Evolutionary conservation across 92 coral and sea anemone genomes (phyloP).

Genomic region (Bergia sp.): DNA sequence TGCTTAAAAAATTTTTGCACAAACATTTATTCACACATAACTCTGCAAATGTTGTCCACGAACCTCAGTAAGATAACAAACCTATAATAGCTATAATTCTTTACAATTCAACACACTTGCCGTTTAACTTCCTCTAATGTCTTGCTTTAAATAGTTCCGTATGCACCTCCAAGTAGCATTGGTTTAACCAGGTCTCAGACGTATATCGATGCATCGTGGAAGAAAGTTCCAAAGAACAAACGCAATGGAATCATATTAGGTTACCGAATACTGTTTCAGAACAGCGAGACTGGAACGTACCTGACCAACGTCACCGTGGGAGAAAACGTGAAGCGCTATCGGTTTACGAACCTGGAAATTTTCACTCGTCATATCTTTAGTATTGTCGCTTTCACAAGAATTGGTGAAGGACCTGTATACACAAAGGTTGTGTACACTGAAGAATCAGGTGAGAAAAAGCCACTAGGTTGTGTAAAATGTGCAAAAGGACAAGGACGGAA

Average conservation of each 20-base stretch:
- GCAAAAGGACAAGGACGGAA: slow-evolving; percentile 5
- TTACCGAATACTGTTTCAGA: slow-evolving; percentile 49
- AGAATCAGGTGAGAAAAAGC: slow-evolving; percentile 59
- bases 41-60: no score
- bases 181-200: slow-evolving; percentile 25
- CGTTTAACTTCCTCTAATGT: no score
- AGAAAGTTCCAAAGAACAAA: slow-evolving; percentile 13
- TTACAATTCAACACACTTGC: not conserved
- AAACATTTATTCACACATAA: no score
- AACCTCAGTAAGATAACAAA: no score
- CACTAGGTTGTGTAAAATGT: not conserved
- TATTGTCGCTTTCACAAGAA: slow-evolving; percentile 51
- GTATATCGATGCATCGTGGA: slow-evolving; percentile 62
- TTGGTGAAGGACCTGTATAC: slow-evolving; percentile 53
- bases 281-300: slow-evolving; percentile 27
- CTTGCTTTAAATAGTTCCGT: slow-evolving; percentile 52
- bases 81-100: no score
- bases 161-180: slow-evolving; percentile 45
- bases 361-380: slow-evolving; percentile 58
- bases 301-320: slow-evolving; percentile 47
- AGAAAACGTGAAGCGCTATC: not conserved
- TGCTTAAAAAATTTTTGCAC: no score
- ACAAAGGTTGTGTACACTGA: slow-evolving; percentile 52
- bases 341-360: slow-evolving; percentile 43
- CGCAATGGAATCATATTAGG: slow-evolving; percentile 60